Evolutionary conservation across 2,888 invertebrate genomes (phyloP).

Genomic region (Erebia ligea): DNA sequence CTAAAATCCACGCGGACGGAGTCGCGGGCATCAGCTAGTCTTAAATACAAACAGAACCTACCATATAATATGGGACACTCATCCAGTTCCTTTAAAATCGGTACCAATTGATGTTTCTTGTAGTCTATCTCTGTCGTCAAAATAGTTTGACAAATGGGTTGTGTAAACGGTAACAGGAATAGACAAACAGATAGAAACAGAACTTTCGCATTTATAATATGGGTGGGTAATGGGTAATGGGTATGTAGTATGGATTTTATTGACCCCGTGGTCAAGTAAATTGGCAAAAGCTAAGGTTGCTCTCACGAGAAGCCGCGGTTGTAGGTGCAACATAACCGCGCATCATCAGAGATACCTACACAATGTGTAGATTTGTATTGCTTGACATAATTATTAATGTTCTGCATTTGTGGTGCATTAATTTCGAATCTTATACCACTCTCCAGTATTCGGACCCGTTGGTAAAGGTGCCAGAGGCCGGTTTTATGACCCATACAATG

Average conservation of each 20-base stretch:
- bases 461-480: background rate
- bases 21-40: too few species aligned
- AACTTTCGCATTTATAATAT: too few species aligned
- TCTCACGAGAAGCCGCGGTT: background rate
- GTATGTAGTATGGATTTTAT: background rate
- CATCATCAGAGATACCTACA: background rate
- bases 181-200: too few species aligned
- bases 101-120: too few species aligned
- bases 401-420: background rate
- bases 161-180: too few species aligned
- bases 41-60: too few species aligned
- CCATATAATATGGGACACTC: too few species aligned
- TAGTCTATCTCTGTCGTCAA: too few species aligned
- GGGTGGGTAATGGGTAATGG: too few species aligned
- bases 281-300: background rate
- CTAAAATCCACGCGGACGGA: too few species aligned
- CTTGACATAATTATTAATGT: background rate
- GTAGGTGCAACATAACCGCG: background rate
- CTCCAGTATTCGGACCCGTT: background rate
- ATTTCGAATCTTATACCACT: background rate
- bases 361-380: background rate
- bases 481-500: slow-evolving; percentile 26
- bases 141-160: too few species aligned
- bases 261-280: background rate
- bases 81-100: too few species aligned